These are phyloP conservation scores for Hipposideros armiger DNA, from an alignment of 2,113 vertebrate species.

Conservation along the genomic window DNA sequence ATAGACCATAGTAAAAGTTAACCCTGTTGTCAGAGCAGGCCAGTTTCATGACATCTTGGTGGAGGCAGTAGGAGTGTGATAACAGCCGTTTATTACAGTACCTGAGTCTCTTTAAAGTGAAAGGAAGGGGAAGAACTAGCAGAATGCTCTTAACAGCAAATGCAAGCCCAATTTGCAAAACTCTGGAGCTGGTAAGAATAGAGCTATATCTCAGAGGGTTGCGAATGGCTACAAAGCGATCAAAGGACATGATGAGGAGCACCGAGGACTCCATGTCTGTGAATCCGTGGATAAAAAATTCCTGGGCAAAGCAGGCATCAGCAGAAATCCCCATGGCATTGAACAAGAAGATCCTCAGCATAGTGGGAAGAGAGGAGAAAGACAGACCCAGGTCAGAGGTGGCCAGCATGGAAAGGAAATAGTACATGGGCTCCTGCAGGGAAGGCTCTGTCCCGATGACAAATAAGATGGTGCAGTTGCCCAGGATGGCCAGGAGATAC, in stretches of 20 bases:
- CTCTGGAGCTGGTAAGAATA: conserved; percentile 50
- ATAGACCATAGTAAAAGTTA: conserved; percentile 61
- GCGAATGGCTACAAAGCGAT: conserved; percentile 34
- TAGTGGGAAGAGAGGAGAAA: conserved; percentile 51
- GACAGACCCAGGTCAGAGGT: conserved; percentile 46
- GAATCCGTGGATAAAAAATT: conserved; percentile 71
- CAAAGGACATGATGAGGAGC: conserved; percentile 61
- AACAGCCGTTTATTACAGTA: conserved; percentile 1
- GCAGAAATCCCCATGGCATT: conserved; percentile 46
- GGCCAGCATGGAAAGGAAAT: conserved; percentile 64
- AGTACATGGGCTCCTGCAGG: conserved; percentile 55
- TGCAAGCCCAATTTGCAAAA: conserved; percentile 28
- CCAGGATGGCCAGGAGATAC: conserved; percentile 30
- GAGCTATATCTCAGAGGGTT: conserved; percentile 48
- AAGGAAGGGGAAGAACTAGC: conserved; percentile 53
- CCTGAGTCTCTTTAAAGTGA: conserved; percentile 64
- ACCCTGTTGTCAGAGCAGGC: conserved; percentile 52
- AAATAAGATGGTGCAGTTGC: conserved; percentile 45
- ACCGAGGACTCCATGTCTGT: conserved; percentile 67
- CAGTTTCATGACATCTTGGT: conserved; percentile 63
- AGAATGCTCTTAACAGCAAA: conserved; percentile 59
- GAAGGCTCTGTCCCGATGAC: conserved; percentile 57
- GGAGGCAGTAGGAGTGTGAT: conserved; percentile 54
- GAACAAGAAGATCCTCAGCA: conserved; percentile 61
- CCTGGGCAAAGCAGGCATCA: conserved; percentile 60